Evolutionary conservation across 2,888 invertebrate species (phyloP).

Genomic region (Drosophila paranaensis): DNA sequence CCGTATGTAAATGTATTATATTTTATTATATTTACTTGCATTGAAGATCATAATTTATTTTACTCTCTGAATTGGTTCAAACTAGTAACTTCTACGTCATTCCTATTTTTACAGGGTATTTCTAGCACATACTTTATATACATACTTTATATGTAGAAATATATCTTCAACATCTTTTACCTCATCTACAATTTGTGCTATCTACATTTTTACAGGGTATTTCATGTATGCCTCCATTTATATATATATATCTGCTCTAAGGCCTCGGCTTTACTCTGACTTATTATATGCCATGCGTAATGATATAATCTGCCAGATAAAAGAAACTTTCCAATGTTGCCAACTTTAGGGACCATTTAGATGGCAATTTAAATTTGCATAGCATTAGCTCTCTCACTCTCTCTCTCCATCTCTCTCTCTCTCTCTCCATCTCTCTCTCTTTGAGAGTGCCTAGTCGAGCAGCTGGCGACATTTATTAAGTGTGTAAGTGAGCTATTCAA

Average conservation of each 20-base stretch:
- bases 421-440: neutral
- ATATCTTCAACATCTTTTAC: neutral
- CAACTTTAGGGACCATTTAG: constrained; percentile 14
- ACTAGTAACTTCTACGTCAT: too few relatives aligned
- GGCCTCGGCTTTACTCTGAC: constrained; percentile 30
- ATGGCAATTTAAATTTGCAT: constrained; percentile 69
- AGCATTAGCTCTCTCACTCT: constrained; percentile 45
- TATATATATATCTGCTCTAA: neutral
- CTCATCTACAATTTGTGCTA: too few relatives aligned
- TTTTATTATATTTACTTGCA: neutral
- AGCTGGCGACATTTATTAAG: constrained; percentile 67
- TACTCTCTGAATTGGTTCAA: too few relatives aligned
- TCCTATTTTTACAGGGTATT: neutral
- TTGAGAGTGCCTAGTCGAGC: neutral
- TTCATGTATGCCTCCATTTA: neutral
- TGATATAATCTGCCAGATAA: constrained; percentile 64
- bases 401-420: neutral
- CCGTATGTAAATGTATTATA: neutral
- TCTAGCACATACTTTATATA: neutral
- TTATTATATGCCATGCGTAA: constrained; percentile 53
- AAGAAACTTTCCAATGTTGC: constrained; percentile 38
- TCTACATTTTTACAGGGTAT: constrained; percentile 13
- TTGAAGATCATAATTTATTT: too few relatives aligned
- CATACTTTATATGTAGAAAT: neutral
- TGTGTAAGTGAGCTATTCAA: constrained; percentile 70